Base-by-base conservation (phyloP, 92 coral and sea anemone genomes). In the Desmophyllum pertusum region DNA sequence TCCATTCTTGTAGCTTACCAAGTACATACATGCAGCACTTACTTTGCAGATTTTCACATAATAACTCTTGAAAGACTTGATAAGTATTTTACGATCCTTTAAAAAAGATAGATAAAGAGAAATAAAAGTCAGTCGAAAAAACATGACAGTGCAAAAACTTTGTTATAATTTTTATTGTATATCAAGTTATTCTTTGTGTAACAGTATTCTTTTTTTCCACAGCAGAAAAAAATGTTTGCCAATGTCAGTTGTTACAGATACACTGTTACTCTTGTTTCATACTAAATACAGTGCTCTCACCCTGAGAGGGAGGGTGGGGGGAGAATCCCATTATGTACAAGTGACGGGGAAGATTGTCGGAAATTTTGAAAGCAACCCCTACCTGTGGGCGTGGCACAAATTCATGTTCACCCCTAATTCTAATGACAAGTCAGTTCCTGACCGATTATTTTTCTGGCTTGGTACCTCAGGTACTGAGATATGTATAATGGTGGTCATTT, bases 61-160 rank as follows among this genome's bases (percentile, higher is more conserved):
- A 71, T 94, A 96, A 46, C 92, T 89, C 87, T 96, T 96, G 83
- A 96, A 94, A 0, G 96, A 88, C 88, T 96, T 96, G 70, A 96
- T 85, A 64, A 96, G 90, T 33, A 92, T 73, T 87, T 96, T 96
- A 30, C 99, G 94, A 84, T 96, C 99, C 99, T 96, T n/a, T 33
- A 37, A 87, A 33, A 37, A 19, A 64, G 19, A 64, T 5, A 50
- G 63, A 37, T 29, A 1, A 62, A 57, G 31, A n/a, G 23, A 35
- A 14, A 5, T 10, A 29, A 40, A 72, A 21, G 25, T 55, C 63
- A 55, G 63, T 5, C n/a, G n/a, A n/a, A 55, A 23, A 21, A 17
- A 23, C 63, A 55, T 5, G 10, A 23, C n/a, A n/a, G n/a, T 23
- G 11, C 25, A 21, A 2, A 55, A 55, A 21, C 30, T 10, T 55